phyloP scores from a whole-genome alignment of 2,113 vertebrate species.

The Neolamprologus fasciatus region DNA sequence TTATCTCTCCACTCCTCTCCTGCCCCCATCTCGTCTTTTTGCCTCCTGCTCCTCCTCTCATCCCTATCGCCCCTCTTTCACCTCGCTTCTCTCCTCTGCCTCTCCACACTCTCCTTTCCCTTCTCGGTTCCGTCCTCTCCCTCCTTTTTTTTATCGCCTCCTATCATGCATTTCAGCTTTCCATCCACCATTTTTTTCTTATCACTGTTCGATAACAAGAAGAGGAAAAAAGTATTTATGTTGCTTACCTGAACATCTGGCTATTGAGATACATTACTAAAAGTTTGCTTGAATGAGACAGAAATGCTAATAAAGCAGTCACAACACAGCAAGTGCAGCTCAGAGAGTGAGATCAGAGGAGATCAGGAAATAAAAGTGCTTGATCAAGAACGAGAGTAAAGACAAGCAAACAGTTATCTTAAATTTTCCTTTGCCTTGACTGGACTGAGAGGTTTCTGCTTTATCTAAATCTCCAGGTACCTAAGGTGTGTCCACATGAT shows the following conservation, averaged over 20 bases:
- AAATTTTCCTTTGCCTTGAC: background rate
- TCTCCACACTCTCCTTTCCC: background rate
- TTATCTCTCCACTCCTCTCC: constrained; percentile 57
- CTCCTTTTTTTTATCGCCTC: background rate
- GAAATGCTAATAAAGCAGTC: background rate
- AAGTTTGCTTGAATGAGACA: background rate
- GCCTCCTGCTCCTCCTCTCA: constrained; percentile 39
- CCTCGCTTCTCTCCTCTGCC: constrained; percentile 7
- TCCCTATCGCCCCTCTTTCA: constrained; percentile 48
- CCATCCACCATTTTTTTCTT: constrained; percentile 30
- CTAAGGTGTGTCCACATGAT: background rate
- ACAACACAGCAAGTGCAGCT: constrained; percentile 8
- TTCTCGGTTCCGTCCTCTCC: background rate
- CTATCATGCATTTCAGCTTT: constrained; percentile 39
- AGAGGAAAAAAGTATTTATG: constrained; percentile 35
- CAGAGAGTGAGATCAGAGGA: background rate
- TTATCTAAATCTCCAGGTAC: background rate
- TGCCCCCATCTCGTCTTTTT: constrained; percentile 7
- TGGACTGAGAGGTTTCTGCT: background rate
- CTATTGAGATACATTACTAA: constrained; percentile 11
- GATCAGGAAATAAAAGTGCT: background rate
- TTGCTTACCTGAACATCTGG: constrained; percentile 22
- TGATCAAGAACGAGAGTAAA: background rate
- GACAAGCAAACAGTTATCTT: constrained; percentile 4
- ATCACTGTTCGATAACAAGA: constrained; percentile 44